Evolutionary conservation across 2,113 vertebrate species (phyloP).

Genomic region (Damaliscus lunatus): DNA sequence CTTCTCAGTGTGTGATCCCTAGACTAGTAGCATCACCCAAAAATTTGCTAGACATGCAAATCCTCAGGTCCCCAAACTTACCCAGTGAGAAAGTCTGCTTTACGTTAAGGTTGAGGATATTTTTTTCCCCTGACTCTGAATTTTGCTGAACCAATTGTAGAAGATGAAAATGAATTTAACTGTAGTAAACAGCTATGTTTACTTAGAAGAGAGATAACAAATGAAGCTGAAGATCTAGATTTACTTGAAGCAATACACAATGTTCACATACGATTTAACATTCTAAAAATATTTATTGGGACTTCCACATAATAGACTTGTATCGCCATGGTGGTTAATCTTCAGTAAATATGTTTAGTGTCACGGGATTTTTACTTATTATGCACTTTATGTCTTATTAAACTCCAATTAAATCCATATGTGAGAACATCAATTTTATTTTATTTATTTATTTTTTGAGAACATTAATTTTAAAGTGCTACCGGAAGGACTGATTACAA

Average conservation of each 20-base stretch:
- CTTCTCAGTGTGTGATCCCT: neutral
- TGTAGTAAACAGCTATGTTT: constrained; percentile 30
- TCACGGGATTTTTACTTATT: constrained; percentile 56
- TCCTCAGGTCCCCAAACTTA: neutral
- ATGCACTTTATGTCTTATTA: constrained; percentile 52
- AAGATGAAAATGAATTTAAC: constrained; percentile 19
- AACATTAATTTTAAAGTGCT: constrained; percentile 61
- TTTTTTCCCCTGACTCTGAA: neutral
- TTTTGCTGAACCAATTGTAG: neutral
- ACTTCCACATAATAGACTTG: constrained; percentile 54
- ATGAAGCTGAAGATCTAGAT: neutral
- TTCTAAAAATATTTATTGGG: constrained; percentile 31
- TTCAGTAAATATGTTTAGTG: constrained; percentile 63
- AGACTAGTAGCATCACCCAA: neutral
- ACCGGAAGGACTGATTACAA: constrained; percentile 55
- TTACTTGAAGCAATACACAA: constrained; percentile 34
- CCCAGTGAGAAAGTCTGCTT: neutral
- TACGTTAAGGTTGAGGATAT: neutral
- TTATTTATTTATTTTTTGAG: neutral
- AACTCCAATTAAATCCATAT: constrained; percentile 67
- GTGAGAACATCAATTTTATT: constrained; percentile 41
- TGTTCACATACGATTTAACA: constrained; percentile 53
- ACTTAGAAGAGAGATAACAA: constrained; percentile 40
- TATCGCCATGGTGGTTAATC: constrained; percentile 51
- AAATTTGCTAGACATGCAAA: neutral